Evolutionary conservation across 2,113 vertebrate genomes (phyloP).

Genomic region (Pavo muticus): DNA sequence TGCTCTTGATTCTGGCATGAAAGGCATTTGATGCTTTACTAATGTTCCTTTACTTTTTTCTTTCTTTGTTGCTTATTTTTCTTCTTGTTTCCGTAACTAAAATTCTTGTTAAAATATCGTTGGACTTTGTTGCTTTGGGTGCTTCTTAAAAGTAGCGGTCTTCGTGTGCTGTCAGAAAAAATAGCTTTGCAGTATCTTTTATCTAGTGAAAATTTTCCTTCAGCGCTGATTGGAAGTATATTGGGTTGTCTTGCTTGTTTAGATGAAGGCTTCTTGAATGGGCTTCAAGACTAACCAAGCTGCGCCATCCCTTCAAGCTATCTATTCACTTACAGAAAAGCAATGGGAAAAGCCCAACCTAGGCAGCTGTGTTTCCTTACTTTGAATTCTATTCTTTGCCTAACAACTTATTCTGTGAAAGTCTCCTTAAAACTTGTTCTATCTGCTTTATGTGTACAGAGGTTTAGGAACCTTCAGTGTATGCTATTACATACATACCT

Average conservation of each 20-base stretch:
- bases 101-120: neutral
- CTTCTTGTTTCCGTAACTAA: neutral
- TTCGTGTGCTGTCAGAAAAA: neutral
- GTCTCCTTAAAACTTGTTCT: neutral
- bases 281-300: neutral
- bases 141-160: neutral
- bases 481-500: fast-evolving
- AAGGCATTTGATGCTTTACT: neutral
- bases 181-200: neutral
- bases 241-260: neutral
- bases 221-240: neutral
- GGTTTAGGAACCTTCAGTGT: neutral
- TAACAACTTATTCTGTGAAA: neutral
- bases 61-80: neutral
- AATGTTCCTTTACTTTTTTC: neutral
- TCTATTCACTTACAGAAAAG: neutral
- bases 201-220: neutral
- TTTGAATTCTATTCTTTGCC: neutral
- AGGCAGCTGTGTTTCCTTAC: neutral
- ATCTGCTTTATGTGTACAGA: neutral
- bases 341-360: fast-evolving
- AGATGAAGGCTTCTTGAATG: neutral
- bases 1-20: neutral
- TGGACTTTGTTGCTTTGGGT: neutral
- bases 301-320: fast-evolving